These are phyloP conservation scores for Drosophila nr. medialis DNA, from an alignment of 2,888 invertebrate species.

Conservation along the genomic window DNA sequence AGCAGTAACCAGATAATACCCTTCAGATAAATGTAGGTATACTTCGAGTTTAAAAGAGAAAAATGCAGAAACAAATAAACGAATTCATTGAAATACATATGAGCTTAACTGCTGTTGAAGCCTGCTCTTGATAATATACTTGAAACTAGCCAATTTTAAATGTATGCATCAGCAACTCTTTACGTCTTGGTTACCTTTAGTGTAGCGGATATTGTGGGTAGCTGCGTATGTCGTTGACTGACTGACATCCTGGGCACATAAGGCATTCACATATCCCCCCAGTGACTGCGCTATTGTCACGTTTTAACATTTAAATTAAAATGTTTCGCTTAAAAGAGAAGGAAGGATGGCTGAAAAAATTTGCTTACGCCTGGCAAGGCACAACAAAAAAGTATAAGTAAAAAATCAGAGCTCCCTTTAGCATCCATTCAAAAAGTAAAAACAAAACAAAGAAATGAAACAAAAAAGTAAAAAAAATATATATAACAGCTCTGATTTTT, in stretches of 20 bases:
- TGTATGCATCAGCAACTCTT: not conserved
- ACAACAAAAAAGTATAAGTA: slow-evolving; percentile 22
- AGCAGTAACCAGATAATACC: slow-evolving; percentile 40
- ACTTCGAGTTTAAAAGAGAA: not conserved
- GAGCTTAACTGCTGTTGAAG: not conserved
- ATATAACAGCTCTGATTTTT: slow-evolving; percentile 46
- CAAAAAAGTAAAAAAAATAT: slow-evolving; percentile 19
- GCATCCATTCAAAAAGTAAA: slow-evolving; percentile 56
- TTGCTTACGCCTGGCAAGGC: slow-evolving; percentile 58
- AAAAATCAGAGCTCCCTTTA: slow-evolving; percentile 55
- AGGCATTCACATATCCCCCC: slow-evolving; percentile 53
- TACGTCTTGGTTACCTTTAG: not conserved
- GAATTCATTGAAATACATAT: not conserved
- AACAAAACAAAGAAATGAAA: slow-evolving; percentile 1
- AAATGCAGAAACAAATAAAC: not conserved
- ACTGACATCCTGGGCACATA: slow-evolving; percentile 58
- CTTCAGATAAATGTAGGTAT: slow-evolving; percentile 30
- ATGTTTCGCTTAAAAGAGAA: slow-evolving; percentile 74
- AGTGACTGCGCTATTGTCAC: slow-evolving; percentile 69
- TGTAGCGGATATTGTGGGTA: slow-evolving; percentile 12
- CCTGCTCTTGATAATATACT: not conserved
- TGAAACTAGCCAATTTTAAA: not conserved
- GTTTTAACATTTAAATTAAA: slow-evolving; percentile 80
- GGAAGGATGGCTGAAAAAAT: slow-evolving; percentile 50
- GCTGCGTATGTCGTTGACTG: slow-evolving; percentile 59